Conservation (phyloP, 2,113 vertebrate genomes). For the Hydropotes inermis region DNA sequence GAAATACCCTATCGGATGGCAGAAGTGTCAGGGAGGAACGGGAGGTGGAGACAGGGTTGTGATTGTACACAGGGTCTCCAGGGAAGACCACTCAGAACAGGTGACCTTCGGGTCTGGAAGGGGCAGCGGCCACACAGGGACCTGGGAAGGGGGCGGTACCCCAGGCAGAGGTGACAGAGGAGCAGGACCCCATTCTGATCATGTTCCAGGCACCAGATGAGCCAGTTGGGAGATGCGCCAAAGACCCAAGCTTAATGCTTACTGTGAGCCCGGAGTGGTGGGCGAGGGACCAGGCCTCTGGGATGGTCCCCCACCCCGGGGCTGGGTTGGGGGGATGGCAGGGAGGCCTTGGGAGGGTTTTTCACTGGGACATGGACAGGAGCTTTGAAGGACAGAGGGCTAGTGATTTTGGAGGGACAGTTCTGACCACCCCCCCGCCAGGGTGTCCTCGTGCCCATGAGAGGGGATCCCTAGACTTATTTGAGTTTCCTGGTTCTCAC, state of each 20-base stretch:
- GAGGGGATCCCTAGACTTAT: not conserved
- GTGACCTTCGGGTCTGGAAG: not conserved
- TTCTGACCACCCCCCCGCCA: not conserved
- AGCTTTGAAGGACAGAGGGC: not conserved
- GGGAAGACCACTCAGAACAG: not conserved
- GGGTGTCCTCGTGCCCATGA: not conserved
- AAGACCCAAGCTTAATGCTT: not conserved
- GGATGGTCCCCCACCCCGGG: not conserved
- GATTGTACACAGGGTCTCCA: no score
- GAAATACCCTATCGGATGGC: rapidly evolving
- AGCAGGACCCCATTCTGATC: rapidly evolving
- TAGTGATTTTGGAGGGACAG: not conserved
- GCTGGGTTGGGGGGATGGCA: rapidly evolving
- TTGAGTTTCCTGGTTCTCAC: not conserved
- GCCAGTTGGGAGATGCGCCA: not conserved
- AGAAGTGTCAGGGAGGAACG: rapidly evolving
- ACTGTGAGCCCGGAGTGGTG: rapidly evolving
- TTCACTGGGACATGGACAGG: not conserved
- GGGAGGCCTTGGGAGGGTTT: not conserved
- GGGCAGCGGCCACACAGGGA: no score
- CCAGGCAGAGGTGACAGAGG: not conserved
- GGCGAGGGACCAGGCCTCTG: not conserved
- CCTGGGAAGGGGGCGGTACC: not conserved
- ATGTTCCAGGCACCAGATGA: not conserved
- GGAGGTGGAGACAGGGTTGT: not conserved